Conservation (phyloP, 1,140 invertebrate genomes). For the Plectrocnemia conspersa region DNA sequence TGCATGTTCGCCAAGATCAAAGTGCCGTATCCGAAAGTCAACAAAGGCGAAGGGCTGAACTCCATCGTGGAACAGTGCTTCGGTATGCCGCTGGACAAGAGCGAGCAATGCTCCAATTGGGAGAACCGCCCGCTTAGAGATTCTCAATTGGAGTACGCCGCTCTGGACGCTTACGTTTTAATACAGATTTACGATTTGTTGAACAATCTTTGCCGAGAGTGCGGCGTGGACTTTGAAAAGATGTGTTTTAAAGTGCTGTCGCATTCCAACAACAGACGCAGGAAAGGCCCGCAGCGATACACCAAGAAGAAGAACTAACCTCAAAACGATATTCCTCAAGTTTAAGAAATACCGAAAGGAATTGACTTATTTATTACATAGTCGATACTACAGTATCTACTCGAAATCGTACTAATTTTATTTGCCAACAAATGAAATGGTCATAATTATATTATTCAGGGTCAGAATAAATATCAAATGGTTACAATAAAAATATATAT, state of each 20-base stretch:
- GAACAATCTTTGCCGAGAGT: slow-evolving; percentile 42
- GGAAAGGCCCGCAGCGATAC: too few relatives aligned
- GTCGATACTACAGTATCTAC: too few relatives aligned
- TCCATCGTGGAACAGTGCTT: slow-evolving; percentile 63
- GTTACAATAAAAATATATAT: too few relatives aligned
- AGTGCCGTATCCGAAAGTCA: slow-evolving; percentile 23
- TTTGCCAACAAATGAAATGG: too few relatives aligned
- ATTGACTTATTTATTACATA: too few relatives aligned
- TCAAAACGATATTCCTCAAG: too few relatives aligned
- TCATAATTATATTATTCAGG: too few relatives aligned
- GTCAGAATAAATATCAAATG: too few relatives aligned
- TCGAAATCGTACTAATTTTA: too few relatives aligned
- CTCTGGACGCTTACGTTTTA: slow-evolving; percentile 69
- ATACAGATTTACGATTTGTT: slow-evolving; percentile 62
- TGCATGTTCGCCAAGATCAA: slow-evolving; percentile 11
- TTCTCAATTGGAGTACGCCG: slow-evolving; percentile 69
- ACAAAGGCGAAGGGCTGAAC: slow-evolving; percentile 45
- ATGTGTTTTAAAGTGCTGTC: slow-evolving; percentile 47
- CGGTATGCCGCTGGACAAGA: slow-evolving; percentile 65
- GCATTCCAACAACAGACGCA: too few relatives aligned
- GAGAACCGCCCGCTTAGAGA: slow-evolving; percentile 65
- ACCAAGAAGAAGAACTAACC: too few relatives aligned
- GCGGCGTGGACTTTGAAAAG: slow-evolving; percentile 51
- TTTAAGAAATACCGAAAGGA: too few relatives aligned
- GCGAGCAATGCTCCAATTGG: slow-evolving; percentile 79